Base-by-base conservation (phyloP, 1,140 invertebrate species). In the Piezodorus guildinii region DNA sequence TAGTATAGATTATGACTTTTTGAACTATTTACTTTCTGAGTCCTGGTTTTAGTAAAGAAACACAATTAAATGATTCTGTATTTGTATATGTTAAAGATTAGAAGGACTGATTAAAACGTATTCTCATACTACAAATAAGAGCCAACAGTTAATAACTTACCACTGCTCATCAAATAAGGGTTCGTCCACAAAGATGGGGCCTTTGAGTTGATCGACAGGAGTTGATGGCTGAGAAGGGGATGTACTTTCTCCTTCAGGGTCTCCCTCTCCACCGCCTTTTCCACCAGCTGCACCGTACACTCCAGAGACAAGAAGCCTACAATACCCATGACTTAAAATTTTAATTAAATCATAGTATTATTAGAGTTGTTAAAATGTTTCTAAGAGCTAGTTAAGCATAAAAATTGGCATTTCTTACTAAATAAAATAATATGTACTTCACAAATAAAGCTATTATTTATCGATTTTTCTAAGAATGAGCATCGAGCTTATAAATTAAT, bases 261-360 rank as follows among this genome's bases (percentile, higher is more conserved):
- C 67, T 23, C 62, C 64, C 3, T 27, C 60, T 12, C 62, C 43
- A 15, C 60, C 21, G 3, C 46, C 19, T 58, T 65, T 70, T 27
- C 71, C 70, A 63, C 68, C 68, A 19, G 62, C 66, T 15, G 65
- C 68, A 51, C 67, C 65, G 25, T 66, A 68, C 30, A 70, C 69
- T 39, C 67, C 70, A 21, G 71, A 67, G n/a, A 67, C 66, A 12
- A 65, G 45, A 21, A 67, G 34, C 52, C 63, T 67, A 62, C 4
- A 64, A 56, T 52, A 39, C 5, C 1, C 17, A 49, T 19, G 9
- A 60, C 30, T 34, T 30, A 30, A 30, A 30, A 59, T 27, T 30
- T 39, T 39, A 39, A 8, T 39, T 23, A 30, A 45, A 44, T 60
- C 43, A 5, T 30, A 60, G 43, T 46, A 51, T 43, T 30, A 12